These are phyloP conservation scores for Troides aeacus DNA, from an alignment of 2,888 invertebrate species.

Conservation along the genomic window DNA sequence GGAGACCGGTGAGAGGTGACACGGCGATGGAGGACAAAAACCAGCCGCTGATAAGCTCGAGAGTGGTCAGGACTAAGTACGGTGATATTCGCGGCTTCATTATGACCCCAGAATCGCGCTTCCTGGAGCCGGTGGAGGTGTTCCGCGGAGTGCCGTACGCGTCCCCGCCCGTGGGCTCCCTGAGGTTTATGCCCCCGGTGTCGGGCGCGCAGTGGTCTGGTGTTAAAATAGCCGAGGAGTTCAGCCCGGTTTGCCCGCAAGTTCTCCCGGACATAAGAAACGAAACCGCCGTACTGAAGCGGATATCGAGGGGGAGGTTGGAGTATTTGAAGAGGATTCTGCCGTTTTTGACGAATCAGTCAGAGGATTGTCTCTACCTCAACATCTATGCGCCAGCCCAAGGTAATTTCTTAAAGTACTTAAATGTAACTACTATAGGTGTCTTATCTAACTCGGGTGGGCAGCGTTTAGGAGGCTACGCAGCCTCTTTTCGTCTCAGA, in stretches of 20 bases:
- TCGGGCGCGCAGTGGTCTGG: constrained; percentile 95
- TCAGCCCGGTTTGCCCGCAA: constrained; percentile 96
- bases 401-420: constrained; percentile 80
- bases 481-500: too few species aligned
- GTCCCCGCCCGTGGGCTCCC: constrained; percentile 91
- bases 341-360: constrained; percentile 93
- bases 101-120: constrained; percentile 88
- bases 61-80: constrained; percentile 92
- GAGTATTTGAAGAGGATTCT: constrained; percentile 93
- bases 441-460: too few species aligned
- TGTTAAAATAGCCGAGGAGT: constrained; percentile 91
- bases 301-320: constrained; percentile 93
- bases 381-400: constrained; percentile 98
- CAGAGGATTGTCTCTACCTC: constrained; percentile 97
- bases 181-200: constrained; percentile 98
- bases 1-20: constrained; percentile 68
- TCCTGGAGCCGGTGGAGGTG: constrained; percentile 93
- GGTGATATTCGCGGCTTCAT: constrained; percentile 93
- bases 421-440: neutral
- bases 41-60: constrained; percentile 84
- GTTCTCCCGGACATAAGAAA: constrained; percentile 91
- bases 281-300: constrained; percentile 88
- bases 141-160: constrained; percentile 97
- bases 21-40: constrained; percentile 75
- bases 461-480: too few species aligned